Conservation (phyloP, 2,797 vertebrate species). For the Phrynocephalus vlangalii region DNA sequence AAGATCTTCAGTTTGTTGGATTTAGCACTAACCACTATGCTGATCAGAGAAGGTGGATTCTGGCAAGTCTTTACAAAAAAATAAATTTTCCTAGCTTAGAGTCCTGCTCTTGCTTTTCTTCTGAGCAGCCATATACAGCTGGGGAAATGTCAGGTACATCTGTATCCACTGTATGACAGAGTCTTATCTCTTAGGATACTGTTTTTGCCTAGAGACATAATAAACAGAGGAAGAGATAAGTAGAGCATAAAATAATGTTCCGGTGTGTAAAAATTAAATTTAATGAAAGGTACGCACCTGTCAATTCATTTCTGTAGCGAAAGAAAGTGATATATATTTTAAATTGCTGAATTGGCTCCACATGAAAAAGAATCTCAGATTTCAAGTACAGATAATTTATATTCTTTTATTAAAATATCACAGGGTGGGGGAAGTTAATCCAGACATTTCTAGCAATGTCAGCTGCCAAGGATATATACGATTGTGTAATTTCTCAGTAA, state of each 20-base stretch:
- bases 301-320: constrained; percentile 31
- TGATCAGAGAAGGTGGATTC: no score
- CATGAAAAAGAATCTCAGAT: constrained; percentile 46
- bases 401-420: constrained; percentile 29
- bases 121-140: no score
- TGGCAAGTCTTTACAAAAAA: no score
- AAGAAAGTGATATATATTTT: constrained; percentile 27
- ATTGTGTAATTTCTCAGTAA: constrained; percentile 39
- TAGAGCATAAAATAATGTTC: not conserved
- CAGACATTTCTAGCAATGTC: constrained; percentile 34
- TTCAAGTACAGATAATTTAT: constrained; percentile 30
- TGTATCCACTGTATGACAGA: no score
- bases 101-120: no score
- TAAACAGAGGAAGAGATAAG: not conserved
- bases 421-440: constrained; percentile 19
- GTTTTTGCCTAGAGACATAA: no score
- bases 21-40: no score
- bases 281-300: constrained; percentile 27
- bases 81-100: no score
- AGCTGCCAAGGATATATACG: constrained; percentile 47
- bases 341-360: constrained; percentile 24
- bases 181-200: no score
- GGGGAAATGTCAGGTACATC: no score
- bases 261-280: constrained; percentile 26
- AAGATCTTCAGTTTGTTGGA: no score